These are phyloP conservation scores for Pseudoatta argentina DNA, from an alignment of 1,140 invertebrate species.

Conservation along the genomic window DNA sequence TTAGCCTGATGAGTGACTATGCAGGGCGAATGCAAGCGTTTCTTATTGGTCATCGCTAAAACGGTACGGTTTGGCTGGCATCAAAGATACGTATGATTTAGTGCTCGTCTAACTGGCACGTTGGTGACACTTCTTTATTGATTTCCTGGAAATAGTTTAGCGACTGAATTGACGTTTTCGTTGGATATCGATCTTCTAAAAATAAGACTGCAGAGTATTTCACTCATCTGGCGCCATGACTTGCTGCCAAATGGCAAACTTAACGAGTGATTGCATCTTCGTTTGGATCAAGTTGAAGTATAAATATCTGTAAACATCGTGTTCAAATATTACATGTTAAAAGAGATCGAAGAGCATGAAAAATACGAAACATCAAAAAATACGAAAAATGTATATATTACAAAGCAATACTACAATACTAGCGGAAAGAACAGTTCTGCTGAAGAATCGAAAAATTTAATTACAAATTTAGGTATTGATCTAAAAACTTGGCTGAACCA, in stretches of 20 bases:
- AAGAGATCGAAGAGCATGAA: background rate
- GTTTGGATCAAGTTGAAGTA: background rate
- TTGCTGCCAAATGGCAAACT: slow-evolving; percentile 19
- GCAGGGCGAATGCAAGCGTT: slow-evolving; percentile 1
- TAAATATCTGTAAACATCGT: background rate
- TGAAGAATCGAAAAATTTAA: too few species aligned
- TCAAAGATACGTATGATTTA: slow-evolving; percentile 48
- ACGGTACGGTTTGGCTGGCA: background rate
- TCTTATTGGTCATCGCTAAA: slow-evolving; percentile 44
- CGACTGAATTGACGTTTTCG: slow-evolving; percentile 43
- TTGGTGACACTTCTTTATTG: slow-evolving; percentile 49
- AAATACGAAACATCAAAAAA: background rate
- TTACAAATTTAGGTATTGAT: too few species aligned
- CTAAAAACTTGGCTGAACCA: too few species aligned
- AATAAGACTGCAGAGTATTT: slow-evolving; percentile 31
- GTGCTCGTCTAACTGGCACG: slow-evolving; percentile 18
- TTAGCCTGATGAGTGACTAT: slow-evolving; percentile 19
- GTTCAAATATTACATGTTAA: background rate
- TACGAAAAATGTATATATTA: background rate
- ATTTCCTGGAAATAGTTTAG: slow-evolving; percentile 32
- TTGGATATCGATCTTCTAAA: slow-evolving; percentile 62
- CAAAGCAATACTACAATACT: background rate
- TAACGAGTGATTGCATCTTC: slow-evolving; percentile 16
- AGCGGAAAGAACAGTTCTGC: too few species aligned
- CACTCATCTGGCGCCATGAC: slow-evolving; percentile 1